Evolutionary conservation across 35 echinoderm and acorn worm species (phyloP).

Genomic region (Apostichopus parvimensis): DNA sequence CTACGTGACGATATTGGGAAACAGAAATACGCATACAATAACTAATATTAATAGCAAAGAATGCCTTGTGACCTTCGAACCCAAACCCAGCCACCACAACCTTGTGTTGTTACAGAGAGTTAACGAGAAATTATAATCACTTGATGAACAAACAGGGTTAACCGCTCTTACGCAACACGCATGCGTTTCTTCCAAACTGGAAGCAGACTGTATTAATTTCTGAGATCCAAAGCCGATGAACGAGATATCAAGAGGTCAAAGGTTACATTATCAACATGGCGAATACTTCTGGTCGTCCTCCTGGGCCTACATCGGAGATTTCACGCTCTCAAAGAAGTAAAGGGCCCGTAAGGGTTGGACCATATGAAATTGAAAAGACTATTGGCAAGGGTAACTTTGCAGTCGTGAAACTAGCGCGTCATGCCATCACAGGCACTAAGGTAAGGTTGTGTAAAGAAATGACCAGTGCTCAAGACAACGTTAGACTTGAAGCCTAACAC

Average conservation of each 20-base stretch:
- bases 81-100: conserved; percentile 9
- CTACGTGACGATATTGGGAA: neutral
- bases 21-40: neutral
- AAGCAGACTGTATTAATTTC: neutral
- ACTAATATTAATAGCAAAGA: neutral
- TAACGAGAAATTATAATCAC: neutral
- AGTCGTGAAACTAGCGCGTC: conserved; percentile 92
- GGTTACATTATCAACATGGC: conserved; percentile 53
- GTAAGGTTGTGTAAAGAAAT: conserved; percentile 59
- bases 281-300: conserved; percentile 49
- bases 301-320: conserved; percentile 20
- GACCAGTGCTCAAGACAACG: conserved; percentile 12
- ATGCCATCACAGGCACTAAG: conserved; percentile 91
- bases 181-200: conserved; percentile 5
- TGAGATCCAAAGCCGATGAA: neutral
- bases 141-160: neutral
- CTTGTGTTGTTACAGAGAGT: neutral
- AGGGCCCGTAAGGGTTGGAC: conserved; percentile 79
- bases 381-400: conserved; percentile 98
- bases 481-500: neutral
- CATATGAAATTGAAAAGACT: conserved; percentile 90
- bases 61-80: neutral
- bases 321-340: conserved; percentile 39
- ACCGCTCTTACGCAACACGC: neutral
- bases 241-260: conserved; percentile 15